Conservation (phyloP, 2,797 vertebrate species). For the Schizopygopsis pylzovi region DNA sequence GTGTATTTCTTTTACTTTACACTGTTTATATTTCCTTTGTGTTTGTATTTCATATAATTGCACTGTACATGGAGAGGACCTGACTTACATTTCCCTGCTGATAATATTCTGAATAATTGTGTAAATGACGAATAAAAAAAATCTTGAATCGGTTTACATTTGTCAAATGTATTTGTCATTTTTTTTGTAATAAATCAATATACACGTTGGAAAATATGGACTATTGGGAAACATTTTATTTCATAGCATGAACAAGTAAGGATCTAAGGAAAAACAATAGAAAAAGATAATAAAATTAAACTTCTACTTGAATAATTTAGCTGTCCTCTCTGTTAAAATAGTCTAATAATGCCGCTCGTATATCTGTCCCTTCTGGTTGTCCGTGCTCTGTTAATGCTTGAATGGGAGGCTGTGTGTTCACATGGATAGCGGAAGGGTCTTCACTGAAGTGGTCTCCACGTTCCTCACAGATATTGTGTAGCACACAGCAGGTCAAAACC, state of each 20-base stretch:
- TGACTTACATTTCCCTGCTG: no score
- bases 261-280: neutral
- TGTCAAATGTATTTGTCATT: neutral
- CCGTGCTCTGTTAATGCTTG: neutral
- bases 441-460: slow-evolving; percentile 37
- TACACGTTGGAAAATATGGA: neutral
- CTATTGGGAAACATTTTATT: no score
- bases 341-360: neutral
- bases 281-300: neutral
- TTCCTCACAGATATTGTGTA: slow-evolving; percentile 60
- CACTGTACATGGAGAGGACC: no score
- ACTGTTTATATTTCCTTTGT: neutral
- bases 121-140: no score
- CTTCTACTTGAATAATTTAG: neutral
- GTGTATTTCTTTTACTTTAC: neutral
- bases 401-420: slow-evolving; percentile 33
- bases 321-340: slow-evolving; percentile 1
- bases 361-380: neutral
- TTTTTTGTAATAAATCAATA: neutral
- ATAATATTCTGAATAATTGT: no score
- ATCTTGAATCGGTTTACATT: neutral
- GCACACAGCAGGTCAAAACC: slow-evolving; percentile 53
- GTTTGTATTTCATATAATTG: no score
- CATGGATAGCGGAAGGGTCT: slow-evolving; percentile 14
- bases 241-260: neutral